A percentile compares a stretch with the other conserved stretches of the same genome.
phyloP scores from a whole-genome alignment of 1,140 invertebrate genomes.

The Macrotrachela quadricornifera region DNA sequence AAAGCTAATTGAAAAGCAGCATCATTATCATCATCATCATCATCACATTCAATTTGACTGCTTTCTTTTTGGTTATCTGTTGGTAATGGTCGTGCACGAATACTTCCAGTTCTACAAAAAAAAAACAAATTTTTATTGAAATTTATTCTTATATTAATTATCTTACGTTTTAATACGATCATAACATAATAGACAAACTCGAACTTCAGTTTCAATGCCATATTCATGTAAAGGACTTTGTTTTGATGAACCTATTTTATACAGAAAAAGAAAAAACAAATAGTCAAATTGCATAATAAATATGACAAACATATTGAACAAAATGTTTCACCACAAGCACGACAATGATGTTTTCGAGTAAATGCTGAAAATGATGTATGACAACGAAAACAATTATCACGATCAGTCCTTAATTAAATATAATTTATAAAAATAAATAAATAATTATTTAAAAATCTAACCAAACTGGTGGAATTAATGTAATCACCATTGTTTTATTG shows the following conservation, averaged over 20 bases:
- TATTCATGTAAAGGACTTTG: slow-evolving; percentile 75
- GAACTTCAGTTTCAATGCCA: slow-evolving; percentile 95
- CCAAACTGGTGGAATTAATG: no score
- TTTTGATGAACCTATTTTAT: slow-evolving; percentile 42
- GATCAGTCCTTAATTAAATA: no score
- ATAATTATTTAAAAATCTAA: no score
- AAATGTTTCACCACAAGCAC: slow-evolving; percentile 87
- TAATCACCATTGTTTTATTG: no score
- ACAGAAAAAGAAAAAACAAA: no score
- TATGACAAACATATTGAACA: slow-evolving; percentile 51
- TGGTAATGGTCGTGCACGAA: background rate
- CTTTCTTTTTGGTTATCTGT: slow-evolving; percentile 32
- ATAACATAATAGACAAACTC: slow-evolving; percentile 87
- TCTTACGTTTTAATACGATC: slow-evolving; percentile 31
- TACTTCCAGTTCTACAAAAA: slow-evolving; percentile 7
- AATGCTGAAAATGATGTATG: slow-evolving; percentile 56
- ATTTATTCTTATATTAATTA: background rate
- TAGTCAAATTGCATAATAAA: no score
- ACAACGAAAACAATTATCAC: slow-evolving; percentile 55
- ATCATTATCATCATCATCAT: slow-evolving; percentile 81
- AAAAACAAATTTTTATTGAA: slow-evolving; percentile 1
- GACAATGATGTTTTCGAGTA: slow-evolving; percentile 59
- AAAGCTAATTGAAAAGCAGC: slow-evolving; percentile 57
- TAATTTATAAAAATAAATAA: no score
- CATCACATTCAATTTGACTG: slow-evolving; percentile 77